Base-by-base conservation (phyloP, 2,113 vertebrate species). In the Rhea americana region DNA sequence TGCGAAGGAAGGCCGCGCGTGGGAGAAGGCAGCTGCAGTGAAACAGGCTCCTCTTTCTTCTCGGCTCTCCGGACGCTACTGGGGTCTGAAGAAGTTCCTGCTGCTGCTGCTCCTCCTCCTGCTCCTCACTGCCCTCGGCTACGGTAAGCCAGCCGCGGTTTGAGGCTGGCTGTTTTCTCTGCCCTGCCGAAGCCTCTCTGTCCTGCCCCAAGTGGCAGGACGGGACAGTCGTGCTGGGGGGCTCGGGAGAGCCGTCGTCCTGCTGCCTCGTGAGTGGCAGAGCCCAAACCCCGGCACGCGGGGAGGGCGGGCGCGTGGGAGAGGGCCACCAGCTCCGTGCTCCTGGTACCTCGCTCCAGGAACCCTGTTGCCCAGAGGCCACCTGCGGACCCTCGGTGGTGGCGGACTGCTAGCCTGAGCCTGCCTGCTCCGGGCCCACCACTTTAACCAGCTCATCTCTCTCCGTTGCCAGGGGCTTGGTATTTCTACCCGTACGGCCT, bases 401-500 rank as follows among this genome's bases (percentile, higher is more conserved):
- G 82, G 77, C 53, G 45, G 59, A 25, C 53, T 76, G 58, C 43
- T 7, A 11, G 35, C 11, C 43, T 79, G 43, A 67, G 12, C 25
- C 51, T 35, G 13, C 14, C 22, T 1, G 1, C 55, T 87, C 16
- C 22, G 1, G 5, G 41, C 24, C 39, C n/a, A 3, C n/a, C 4
- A 1, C 11, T 62, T 53, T 95, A 67, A 96, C 68, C 5, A 1
- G 39, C 30, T 85, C 12, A 0, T 76, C 56, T 18, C 11, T 15
- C 22, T 78, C 13, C 3, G 0, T 82, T 70, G 24, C 35, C 56
- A 98, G 98, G 98, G 55, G 96, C 97, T 19, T 98, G 98, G 98
- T 96, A 97, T 86, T 97, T 98, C 93, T 98, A 97, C 53, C 97
- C 97, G 0, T 97, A 96, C 0, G 97, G 97, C 17, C 95, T 98